Base-by-base conservation (phyloP, 1,140 invertebrate genomes). In the Copidosoma floridanum region DNA sequence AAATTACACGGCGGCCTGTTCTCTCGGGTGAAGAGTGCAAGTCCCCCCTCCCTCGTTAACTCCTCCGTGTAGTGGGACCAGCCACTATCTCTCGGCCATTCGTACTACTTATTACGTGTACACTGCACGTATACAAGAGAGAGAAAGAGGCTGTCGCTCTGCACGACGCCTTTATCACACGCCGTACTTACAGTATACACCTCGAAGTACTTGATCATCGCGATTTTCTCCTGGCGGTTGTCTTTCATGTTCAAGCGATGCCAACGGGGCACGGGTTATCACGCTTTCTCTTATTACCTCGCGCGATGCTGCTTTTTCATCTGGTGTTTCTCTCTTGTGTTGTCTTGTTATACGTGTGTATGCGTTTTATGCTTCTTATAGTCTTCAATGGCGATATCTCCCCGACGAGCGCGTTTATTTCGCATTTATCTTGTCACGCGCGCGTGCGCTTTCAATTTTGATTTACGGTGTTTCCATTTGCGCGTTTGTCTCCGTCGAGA, bases 221-320 rank as follows among this genome's bases (percentile, higher is more conserved):
- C 40, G 18, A n/a, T n/a, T 10, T 16, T 21, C 29, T 57, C 27
- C 18, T 14, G 18, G 27, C 40, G 18, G 41, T 16, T 23, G 16
- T 20, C 6, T 35, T 46, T 12, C 16, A 12, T 14, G 16, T n/a
- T 1, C 11, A 24, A 21, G 32, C 3, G 32, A 26, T 16, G 26
- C 1, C 23, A 12, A 43, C 3, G 40, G 16, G 16, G 27, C 71
- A 32, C 68, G 71, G 65, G 70, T 74, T 75, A 74, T 75, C 72
- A 63, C 48, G 63, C 67, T 65, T 50, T 43, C 50, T 53, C 57
- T 46, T 38, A 53, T 53, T 59, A 59, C 50, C 27, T n/a, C n/a
- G 8, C 16, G 6, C 12, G 48, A 59, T 59, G 37, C 37, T 16
- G 38, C 41, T n/a, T n/a, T n/a, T n/a, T n/a, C n/a, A n/a, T n/a